Evolutionary conservation across 2,888 invertebrate species (phyloP).

Genomic region (Epinotia nisella): DNA sequence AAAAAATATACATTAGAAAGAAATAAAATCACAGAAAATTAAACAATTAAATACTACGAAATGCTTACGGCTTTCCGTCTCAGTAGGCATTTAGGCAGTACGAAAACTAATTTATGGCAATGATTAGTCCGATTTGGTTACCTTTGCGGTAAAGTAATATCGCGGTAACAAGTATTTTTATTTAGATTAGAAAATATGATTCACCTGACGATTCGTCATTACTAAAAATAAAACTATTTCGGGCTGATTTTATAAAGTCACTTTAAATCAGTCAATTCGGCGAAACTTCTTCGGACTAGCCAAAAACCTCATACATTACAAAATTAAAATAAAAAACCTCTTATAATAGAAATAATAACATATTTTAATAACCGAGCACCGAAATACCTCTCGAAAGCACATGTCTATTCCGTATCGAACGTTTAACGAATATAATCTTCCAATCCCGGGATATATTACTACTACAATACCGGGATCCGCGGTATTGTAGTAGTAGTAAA

Average conservation of each 20-base stretch:
- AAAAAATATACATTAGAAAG: slow-evolving; percentile 65
- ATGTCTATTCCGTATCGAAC: not conserved
- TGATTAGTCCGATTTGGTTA: slow-evolving; percentile 70
- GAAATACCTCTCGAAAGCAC: slow-evolving; percentile 53
- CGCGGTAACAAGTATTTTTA: not conserved
- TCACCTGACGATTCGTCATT: not conserved
- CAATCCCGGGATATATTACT: too few relatives aligned
- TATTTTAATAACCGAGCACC: slow-evolving; percentile 63
- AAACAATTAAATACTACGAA: slow-evolving; percentile 68
- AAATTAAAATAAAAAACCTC: slow-evolving; percentile 54
- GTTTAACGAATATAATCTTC: too few relatives aligned
- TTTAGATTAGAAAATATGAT: not conserved
- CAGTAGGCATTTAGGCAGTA: slow-evolving; percentile 63
- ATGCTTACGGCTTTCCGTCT: slow-evolving; percentile 58
- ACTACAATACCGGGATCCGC: too few relatives aligned
- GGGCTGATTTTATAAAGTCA: slow-evolving; percentile 30
- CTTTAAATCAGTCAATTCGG: not conserved
- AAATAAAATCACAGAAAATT: slow-evolving; percentile 78
- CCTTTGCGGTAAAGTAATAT: slow-evolving; percentile 4
- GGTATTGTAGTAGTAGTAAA: too few relatives aligned
- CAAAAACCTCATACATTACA: slow-evolving; percentile 66
- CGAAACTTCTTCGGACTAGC: slow-evolving; percentile 68
- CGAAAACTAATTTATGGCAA: slow-evolving; percentile 75
- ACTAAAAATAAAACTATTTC: not conserved
- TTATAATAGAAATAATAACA: slow-evolving; percentile 49